phyloP scores from a whole-genome alignment of 2,113 vertebrate genomes.

The Crypturellus undulatus region DNA sequence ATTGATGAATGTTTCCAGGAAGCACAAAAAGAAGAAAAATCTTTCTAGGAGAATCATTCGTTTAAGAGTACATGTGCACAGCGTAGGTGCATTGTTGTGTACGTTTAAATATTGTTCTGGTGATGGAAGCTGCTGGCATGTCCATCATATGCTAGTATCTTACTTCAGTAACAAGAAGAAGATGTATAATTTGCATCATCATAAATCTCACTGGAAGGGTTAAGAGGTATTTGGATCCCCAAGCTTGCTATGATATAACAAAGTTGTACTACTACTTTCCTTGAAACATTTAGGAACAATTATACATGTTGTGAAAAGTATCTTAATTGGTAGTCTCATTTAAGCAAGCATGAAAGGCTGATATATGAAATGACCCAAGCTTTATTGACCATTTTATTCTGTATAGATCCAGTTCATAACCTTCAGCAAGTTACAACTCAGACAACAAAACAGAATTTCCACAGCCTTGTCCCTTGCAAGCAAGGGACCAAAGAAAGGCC shows the following conservation, averaged over 20 bases:
- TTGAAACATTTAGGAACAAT: not conserved
- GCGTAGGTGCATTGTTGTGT: not conserved
- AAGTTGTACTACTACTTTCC: not conserved
- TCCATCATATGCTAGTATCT: not conserved
- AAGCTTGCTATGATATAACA: not conserved
- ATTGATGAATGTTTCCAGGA: not conserved
- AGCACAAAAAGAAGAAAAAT: not conserved
- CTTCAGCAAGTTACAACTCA: not conserved
- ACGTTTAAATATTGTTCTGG: not conserved
- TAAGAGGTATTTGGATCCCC: not conserved
- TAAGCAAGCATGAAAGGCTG: not conserved
- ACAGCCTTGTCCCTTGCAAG: not conserved
- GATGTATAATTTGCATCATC: not conserved
- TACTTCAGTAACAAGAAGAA: not conserved
- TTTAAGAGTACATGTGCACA: rapidly evolving
- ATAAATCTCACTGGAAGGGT: slow-evolving; percentile 2
- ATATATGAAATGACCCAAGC: not conserved
- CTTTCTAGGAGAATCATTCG: not conserved
- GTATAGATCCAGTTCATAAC: not conserved
- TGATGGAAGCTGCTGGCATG: not conserved
- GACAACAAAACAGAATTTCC: not conserved
- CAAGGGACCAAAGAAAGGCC: not conserved
- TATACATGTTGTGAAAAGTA: not conserved
- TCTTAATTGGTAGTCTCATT: not conserved
- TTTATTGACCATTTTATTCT: not conserved